Conservation (phyloP, 1,140 invertebrate genomes). For the Venturia canescens region DNA sequence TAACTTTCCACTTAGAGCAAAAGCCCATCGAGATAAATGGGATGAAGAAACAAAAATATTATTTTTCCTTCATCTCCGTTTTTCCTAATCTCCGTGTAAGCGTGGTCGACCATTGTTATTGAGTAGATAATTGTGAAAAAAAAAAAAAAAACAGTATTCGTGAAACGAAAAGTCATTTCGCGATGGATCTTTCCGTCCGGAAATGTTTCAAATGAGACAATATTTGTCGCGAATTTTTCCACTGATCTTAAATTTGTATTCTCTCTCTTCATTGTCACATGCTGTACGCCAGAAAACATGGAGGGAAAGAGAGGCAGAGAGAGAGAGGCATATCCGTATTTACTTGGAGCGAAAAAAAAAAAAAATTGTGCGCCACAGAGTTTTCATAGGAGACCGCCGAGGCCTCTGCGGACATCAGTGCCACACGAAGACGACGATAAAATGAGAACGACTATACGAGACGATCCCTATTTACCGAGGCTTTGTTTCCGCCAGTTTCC, state of each 20-base stretch:
- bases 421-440: not conserved
- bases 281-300: conserved; percentile 15
- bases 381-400: conserved; percentile 26
- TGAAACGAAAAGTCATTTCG: conserved; percentile 42
- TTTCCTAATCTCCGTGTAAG: too few relatives aligned
- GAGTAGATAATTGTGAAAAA: not conserved
- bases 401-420: not conserved
- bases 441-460: conserved; percentile 16
- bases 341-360: conserved; percentile 59
- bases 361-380: conserved; percentile 60
- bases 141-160: conserved; percentile 17
- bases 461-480: conserved; percentile 67
- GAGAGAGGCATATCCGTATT: conserved; percentile 56
- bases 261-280: conserved; percentile 13
- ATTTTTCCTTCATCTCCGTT: not conserved
- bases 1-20: conserved; percentile 20
- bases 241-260: not conserved
- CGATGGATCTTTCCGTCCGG: conserved; percentile 11
- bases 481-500: conserved; percentile 76
- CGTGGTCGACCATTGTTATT: too few relatives aligned
- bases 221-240: conserved; percentile 63
- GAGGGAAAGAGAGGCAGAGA: conserved; percentile 39
- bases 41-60: not conserved
- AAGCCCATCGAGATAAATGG: conserved; percentile 13
- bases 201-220: conserved; percentile 60